Evolutionary conservation across 2,888 invertebrate genomes (phyloP).

Genomic region (Chymomyza amoena): DNA sequence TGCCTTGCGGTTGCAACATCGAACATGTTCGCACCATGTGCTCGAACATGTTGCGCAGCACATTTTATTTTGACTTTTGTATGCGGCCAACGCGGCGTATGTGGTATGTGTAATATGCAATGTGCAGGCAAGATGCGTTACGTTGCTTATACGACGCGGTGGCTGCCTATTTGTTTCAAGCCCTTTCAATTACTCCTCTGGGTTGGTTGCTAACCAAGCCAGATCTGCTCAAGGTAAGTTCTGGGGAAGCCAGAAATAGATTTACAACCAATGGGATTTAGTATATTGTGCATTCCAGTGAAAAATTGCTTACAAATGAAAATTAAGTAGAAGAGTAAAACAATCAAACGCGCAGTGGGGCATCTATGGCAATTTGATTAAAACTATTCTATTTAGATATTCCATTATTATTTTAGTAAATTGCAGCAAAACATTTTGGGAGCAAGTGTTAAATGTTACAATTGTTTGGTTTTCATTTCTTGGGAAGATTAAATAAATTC

Average conservation of each 20-base stretch:
- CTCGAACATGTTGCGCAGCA: conserved; percentile 54
- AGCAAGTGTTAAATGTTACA: too few species aligned
- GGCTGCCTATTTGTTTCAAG: neutral
- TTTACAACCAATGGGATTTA: conserved; percentile 21
- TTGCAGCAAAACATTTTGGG: too few species aligned
- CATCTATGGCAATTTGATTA: neutral
- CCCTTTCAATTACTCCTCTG: neutral
- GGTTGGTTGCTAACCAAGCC: neutral
- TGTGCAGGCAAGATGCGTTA: neutral
- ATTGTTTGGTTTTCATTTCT: too few species aligned
- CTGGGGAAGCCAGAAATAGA: conserved; percentile 19
- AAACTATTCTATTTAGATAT: neutral
- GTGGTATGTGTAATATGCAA: conserved; percentile 23
- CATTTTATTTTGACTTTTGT: conserved; percentile 4
- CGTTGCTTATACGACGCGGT: neutral
- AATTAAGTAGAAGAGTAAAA: conserved; percentile 28
- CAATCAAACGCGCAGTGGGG: neutral
- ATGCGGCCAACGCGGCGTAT: conserved; percentile 35
- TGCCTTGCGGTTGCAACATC: neutral
- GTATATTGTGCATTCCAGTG: conserved; percentile 10
- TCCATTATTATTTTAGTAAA: too few species aligned
- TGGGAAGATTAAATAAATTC: too few species aligned
- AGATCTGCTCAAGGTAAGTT: neutral
- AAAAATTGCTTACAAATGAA: conserved; percentile 51
- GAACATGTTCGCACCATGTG: conserved; percentile 42